Conservation (phyloP, 2,797 vertebrate genomes). For the Poecilia gillii region DNA sequence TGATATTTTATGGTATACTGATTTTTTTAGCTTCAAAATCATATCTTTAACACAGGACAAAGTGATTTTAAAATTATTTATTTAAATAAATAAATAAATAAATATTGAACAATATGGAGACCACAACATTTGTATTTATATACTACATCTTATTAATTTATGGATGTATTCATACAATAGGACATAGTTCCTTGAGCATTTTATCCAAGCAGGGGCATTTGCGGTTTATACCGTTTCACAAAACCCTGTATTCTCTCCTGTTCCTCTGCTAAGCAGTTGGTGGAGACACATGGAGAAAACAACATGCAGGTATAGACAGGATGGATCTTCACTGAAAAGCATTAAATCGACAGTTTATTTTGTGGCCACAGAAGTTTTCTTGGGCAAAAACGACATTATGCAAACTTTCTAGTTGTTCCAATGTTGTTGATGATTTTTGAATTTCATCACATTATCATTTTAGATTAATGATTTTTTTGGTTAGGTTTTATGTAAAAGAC, state of each 20-base stretch:
- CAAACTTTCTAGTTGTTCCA: neutral
- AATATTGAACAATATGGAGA: neutral
- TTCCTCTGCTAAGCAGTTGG: neutral
- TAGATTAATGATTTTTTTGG: neutral
- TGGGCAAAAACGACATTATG: neutral
- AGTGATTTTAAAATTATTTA: constrained; percentile 2
- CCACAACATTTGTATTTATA: neutral
- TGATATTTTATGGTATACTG: neutral
- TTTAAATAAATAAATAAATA: neutral
- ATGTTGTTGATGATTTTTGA: neutral
- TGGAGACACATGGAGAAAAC: neutral
- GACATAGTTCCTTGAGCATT: neutral
- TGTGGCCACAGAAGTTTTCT: neutral
- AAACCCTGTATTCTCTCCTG: neutral
- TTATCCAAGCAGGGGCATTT: neutral
- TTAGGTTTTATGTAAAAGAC: neutral
- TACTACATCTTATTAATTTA: neutral
- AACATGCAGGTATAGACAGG: neutral
- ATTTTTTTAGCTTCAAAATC: neutral
- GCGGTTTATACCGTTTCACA: too few relatives aligned
- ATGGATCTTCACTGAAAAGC: neutral
- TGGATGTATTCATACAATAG: too few relatives aligned
- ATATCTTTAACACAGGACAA: neutral
- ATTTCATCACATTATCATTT: neutral
- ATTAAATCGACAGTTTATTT: neutral